These are phyloP conservation scores for Etheostoma spectabile DNA, from an alignment of 2,113 vertebrate species.

Conservation along the genomic window DNA sequence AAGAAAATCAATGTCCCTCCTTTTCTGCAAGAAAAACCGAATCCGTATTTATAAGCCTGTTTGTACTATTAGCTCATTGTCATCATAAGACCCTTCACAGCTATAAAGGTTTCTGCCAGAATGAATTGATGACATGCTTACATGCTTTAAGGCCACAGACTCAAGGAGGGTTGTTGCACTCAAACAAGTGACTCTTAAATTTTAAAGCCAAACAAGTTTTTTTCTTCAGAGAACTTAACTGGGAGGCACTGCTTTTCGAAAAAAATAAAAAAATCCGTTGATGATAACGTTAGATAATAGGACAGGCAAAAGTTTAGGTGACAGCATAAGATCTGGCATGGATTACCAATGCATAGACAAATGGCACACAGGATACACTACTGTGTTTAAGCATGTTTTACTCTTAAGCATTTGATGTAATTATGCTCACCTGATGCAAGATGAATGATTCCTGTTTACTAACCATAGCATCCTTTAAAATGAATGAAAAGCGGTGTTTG, in stretches of 20 bases:
- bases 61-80: constrained; percentile 32
- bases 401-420: background rate
- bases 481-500: background rate
- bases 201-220: background rate
- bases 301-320: background rate
- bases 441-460: background rate
- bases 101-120: constrained; percentile 17
- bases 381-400: background rate
- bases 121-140: constrained; percentile 33
- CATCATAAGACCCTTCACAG: constrained; percentile 45
- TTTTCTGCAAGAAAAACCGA: constrained; percentile 17
- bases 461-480: background rate
- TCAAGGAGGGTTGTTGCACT: constrained; percentile 12
- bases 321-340: background rate
- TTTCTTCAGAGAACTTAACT: constrained; percentile 10
- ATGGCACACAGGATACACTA: background rate
- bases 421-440: background rate
- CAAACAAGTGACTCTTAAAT: constrained; percentile 48
- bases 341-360: background rate
- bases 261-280: constrained; percentile 32
- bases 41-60: constrained; percentile 8
- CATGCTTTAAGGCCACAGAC: constrained; percentile 1
- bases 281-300: constrained; percentile 13
- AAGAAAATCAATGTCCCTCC: background rate
- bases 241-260: background rate